Base-by-base conservation (phyloP, 2,888 invertebrate genomes). In the Elysia crispata region DNA sequence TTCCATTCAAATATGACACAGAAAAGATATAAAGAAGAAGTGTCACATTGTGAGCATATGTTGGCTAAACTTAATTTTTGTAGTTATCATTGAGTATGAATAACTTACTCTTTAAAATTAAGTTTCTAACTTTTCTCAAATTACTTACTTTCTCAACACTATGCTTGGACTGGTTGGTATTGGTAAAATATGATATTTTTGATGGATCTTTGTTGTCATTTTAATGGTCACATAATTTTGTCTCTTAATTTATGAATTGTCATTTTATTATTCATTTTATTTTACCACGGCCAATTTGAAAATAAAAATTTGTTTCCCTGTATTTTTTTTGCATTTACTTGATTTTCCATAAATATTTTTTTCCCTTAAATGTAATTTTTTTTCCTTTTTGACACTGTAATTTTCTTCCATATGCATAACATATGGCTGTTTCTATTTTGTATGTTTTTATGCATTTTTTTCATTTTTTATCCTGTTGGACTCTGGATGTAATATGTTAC, bases 401-500 rank as follows among this genome's bases (percentile, higher is more conserved):
- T 60, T 60, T 60, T 60, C 6, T 8, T 60, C 6, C 15, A 3
- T 8, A 3, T n/a, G 60, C 3, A 60, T 13, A 25, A 5, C 60
- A 8, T 23, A 5, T 23, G 3, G 3, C n/a, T 60, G n/a, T 25
- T 23, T 8, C 15, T 25, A 15, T 60, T 60, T 60, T 60, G n/a
- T 60, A 28, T 30, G 25, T 70, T 70, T 70, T 30, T 31, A 31
- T 1, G 1, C 18, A 13, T 31, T 15, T 30, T 13, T 23, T 1
- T 66, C 25, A 74, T 67, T 67, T 49, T 79, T 79, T 74, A 3
- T 41, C 11, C 41, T 41, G 41, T 3, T 41, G 41, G 41, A 41
- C 11, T 41, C 3, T 41, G 50, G 30, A 41, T 30, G 77, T 64
- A 72, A 72, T 62, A 60, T 64, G 72, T 73, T 72, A 73, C 72